A percentile compares a stretch with the other conserved stretches of the same genome.
Conservation (phyloP, 2,888 invertebrate genomes). For the Sesia bembeciformis region DNA sequence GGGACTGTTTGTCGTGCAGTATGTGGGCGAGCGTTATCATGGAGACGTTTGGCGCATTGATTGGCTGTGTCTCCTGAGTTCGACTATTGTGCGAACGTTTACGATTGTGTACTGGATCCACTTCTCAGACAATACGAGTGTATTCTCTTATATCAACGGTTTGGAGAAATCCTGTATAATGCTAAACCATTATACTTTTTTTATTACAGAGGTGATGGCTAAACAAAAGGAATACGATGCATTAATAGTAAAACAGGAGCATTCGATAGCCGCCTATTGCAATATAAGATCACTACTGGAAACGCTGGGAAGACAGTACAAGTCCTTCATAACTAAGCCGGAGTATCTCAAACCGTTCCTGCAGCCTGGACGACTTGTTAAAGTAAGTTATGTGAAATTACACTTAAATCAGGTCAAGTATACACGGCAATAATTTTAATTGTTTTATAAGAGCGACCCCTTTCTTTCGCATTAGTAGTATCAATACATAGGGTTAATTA, state of each 20-base stretch:
- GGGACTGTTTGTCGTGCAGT: too few species aligned
- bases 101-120: too few species aligned
- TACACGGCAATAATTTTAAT: neutral
- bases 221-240: constrained; percentile 79
- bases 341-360: constrained; percentile 94
- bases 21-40: too few species aligned
- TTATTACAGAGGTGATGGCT: constrained; percentile 74
- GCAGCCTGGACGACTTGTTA: constrained; percentile 93
- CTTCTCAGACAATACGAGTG: too few species aligned
- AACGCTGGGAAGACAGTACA: constrained; percentile 81
- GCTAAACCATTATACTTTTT: neutral
- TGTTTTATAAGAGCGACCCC: too few species aligned
- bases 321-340: constrained; percentile 86
- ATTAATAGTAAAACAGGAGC: constrained; percentile 81
- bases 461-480: too few species aligned
- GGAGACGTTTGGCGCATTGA: too few species aligned
- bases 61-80: too few species aligned
- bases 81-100: too few species aligned
- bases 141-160: too few species aligned
- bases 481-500: too few species aligned
- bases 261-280: constrained; percentile 86
- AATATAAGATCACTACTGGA: constrained; percentile 88
- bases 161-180: neutral
- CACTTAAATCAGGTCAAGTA: neutral
- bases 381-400: constrained; percentile 69